phyloP scores from a whole-genome alignment of 2,888 invertebrate species.

The Andricus curvator region DNA sequence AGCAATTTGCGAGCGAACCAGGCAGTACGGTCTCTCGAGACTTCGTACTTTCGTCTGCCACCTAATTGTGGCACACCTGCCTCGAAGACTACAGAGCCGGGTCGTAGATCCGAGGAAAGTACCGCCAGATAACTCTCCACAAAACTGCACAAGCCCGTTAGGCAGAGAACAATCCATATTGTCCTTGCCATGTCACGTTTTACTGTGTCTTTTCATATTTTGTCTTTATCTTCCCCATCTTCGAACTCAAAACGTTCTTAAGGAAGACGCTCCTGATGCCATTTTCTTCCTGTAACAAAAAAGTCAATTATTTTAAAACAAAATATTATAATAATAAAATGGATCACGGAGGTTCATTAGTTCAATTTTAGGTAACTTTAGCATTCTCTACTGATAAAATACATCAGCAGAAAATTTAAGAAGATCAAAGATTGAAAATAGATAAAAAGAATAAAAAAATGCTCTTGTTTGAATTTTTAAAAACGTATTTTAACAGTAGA shows the following conservation, averaged over 20 bases:
- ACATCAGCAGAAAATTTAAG: too few relatives aligned
- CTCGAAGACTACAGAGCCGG: conserved; percentile 87
- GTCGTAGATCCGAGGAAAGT: conserved; percentile 77
- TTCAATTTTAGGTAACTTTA: too few relatives aligned
- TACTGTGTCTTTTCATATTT: conserved; percentile 51
- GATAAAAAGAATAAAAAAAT: too few relatives aligned
- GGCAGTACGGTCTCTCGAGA: conserved; percentile 90
- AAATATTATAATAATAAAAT: too few relatives aligned
- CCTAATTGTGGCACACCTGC: conserved; percentile 90
- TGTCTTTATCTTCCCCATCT: conserved; percentile 44
- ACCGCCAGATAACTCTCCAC: conserved; percentile 73
- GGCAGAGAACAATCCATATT: conserved; percentile 65
- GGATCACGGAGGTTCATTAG: too few relatives aligned
- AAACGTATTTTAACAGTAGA: too few relatives aligned
- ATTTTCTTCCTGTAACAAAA: conserved; percentile 40
- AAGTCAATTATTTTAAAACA: neutral
- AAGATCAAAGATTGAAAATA: too few relatives aligned
- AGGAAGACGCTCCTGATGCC: conserved; percentile 32
- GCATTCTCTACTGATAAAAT: too few relatives aligned
- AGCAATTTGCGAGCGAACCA: conserved; percentile 90
- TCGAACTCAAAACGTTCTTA: conserved; percentile 29
- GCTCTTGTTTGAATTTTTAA: too few relatives aligned
- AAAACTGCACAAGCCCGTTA: conserved; percentile 53
- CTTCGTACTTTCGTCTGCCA: conserved; percentile 88
- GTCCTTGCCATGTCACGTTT: conserved; percentile 67